Conservation (phyloP, 2,888 invertebrate genomes). For the Lutraria lutraria region DNA sequence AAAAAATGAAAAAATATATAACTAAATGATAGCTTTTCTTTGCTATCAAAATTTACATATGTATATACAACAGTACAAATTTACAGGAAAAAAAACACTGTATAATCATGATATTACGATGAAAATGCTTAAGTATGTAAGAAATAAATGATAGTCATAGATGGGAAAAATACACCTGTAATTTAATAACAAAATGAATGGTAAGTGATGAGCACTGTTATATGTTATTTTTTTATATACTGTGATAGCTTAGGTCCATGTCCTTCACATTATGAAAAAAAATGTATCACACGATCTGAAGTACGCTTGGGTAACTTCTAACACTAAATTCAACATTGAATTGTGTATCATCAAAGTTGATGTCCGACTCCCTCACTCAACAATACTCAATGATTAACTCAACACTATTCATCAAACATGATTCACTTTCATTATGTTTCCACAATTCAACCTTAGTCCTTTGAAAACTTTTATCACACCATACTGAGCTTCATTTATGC, state of each 20-base stretch:
- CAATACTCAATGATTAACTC: background rate
- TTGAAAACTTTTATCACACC: background rate
- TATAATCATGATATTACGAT: background rate
- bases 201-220: conserved; percentile 36
- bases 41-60: conserved; percentile 26
- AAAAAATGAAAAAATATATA: conserved; percentile 51
- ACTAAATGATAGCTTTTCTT: conserved; percentile 38
- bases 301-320: conserved; percentile 12
- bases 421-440: background rate
- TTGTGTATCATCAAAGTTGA: background rate
- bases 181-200: background rate
- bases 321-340: conserved; percentile 11
- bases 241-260: conserved; percentile 39
- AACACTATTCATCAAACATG: background rate
- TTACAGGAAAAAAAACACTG: conserved; percentile 32
- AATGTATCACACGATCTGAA: conserved; percentile 33
- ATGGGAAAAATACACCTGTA: conserved; percentile 9
- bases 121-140: conserved; percentile 7
- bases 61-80: conserved; percentile 30
- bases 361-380: background rate
- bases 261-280: conserved; percentile 25
- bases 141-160: conserved; percentile 20
- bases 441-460: background rate
- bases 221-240: conserved; percentile 34
- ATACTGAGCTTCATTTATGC: background rate